Evolutionary conservation across 1,140 invertebrate genomes (phyloP).

Genomic region (Drosophila tani): DNA sequence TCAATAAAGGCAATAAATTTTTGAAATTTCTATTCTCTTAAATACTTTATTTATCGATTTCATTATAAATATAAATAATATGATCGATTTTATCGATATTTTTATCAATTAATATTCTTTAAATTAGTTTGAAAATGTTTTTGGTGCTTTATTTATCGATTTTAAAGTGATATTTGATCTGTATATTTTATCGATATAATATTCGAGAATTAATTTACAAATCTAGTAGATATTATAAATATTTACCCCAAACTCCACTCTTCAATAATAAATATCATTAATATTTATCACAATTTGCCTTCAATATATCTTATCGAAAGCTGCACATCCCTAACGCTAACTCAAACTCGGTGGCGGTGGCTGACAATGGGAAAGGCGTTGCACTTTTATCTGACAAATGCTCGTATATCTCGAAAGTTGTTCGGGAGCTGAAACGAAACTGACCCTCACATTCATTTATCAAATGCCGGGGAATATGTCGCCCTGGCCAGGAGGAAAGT

Average conservation of each 20-base stretch:
- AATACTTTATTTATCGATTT: no score
- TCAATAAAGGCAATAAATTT: no score
- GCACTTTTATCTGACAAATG: slow-evolving; percentile 80
- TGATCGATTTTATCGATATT: no score
- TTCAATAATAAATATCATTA: neutral
- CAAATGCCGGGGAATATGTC: slow-evolving; percentile 52
- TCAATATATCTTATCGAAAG: neutral
- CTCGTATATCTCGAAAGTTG: slow-evolving; percentile 80
- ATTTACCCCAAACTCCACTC: no score
- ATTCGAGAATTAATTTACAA: no score
- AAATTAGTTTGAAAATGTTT: no score
- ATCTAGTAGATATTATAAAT: neutral
- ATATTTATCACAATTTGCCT: neutral
- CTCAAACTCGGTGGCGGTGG: slow-evolving; percentile 43
- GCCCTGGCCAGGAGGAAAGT: slow-evolving; percentile 36
- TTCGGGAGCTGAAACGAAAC: slow-evolving; percentile 54
- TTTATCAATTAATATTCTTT: no score
- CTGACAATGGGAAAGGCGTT: slow-evolving; percentile 81
- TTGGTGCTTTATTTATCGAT: no score
- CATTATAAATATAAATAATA: no score
- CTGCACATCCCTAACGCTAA: neutral
- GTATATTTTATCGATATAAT: no score
- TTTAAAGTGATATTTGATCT: no score
- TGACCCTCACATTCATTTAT: slow-evolving; percentile 83
- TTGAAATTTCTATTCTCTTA: no score